Percentiles rank a stretch among this genome's conserved stretches.
These are phyloP conservation scores for Nipponia nippon DNA, from an alignment of 2,113 vertebrate species.

Conservation along the genomic window DNA sequence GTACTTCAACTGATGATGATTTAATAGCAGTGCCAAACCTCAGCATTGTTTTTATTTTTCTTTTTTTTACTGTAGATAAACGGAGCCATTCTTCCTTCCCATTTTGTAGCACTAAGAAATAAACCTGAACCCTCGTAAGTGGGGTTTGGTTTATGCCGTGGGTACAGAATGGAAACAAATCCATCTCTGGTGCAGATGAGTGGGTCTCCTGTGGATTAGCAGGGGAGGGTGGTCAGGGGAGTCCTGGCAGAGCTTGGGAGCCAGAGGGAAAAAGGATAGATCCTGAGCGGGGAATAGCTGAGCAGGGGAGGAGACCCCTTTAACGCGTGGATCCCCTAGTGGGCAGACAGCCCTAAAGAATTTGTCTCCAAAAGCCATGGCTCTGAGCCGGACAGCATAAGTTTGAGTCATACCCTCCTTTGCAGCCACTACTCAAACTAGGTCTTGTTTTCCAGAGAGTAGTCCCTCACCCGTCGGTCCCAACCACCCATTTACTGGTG, in stretches of 20 bases:
- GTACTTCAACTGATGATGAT: not conserved
- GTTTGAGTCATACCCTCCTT: not conserved
- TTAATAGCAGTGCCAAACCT: not conserved
- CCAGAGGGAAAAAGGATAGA: not conserved
- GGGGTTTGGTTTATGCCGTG: not conserved
- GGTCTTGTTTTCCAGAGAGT: not conserved
- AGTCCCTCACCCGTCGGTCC: rapidly evolving
- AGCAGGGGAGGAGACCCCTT: not conserved
- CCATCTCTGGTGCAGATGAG: not conserved
- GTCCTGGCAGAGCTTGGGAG: not conserved
- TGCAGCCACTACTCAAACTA: rapidly evolving
- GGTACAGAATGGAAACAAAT: not conserved
- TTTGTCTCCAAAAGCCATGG: rapidly evolving
- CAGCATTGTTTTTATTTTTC: not conserved
- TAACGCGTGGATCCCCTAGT: rapidly evolving
- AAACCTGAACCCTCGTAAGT: not conserved
- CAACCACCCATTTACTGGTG: not conserved
- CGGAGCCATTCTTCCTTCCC: not conserved
- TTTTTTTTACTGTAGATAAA: not conserved
- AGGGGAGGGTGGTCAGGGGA: not conserved
- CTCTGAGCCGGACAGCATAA: not conserved
- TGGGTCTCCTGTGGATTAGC: not conserved
- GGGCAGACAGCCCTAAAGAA: not conserved
- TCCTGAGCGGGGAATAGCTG: rapidly evolving
- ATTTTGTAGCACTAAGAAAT: not conserved